Evolutionary conservation across 2,797 vertebrate genomes (phyloP).

Genomic region (Dipus sagitta): DNA sequence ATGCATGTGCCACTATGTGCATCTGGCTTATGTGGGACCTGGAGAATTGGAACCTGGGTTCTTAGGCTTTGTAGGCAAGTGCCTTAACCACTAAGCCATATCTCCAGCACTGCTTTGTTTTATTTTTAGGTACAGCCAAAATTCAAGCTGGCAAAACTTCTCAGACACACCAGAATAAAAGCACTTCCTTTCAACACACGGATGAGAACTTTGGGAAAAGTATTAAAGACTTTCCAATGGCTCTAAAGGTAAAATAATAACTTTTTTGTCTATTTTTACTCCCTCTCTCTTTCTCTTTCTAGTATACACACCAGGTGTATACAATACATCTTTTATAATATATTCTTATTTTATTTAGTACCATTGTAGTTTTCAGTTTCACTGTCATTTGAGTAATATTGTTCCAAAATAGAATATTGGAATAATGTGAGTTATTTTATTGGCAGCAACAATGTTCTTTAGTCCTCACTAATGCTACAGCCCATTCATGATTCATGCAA

Average conservation of each 20-base stretch:
- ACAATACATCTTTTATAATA: neutral
- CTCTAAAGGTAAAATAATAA: conserved; percentile 86
- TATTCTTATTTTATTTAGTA: conserved; percentile 13
- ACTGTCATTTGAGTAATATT: conserved; percentile 12
- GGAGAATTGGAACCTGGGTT: too few species aligned
- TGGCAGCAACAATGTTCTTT: neutral
- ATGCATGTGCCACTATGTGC: too few species aligned
- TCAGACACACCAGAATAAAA: conserved; percentile 87
- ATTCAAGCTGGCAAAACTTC: conserved; percentile 86
- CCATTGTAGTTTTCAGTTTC: neutral
- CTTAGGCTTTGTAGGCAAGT: too few species aligned
- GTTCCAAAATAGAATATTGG: neutral
- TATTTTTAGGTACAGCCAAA: conserved; percentile 86
- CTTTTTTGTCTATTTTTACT: neutral
- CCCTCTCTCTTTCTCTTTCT: neutral
- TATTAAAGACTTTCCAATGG: conserved; percentile 88
- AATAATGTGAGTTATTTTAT: neutral
- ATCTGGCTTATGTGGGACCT: too few species aligned
- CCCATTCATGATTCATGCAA: neutral
- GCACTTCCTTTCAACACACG: conserved; percentile 64
- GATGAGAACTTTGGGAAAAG: conserved; percentile 85
- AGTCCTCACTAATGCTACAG: neutral
- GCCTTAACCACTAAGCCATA: too few species aligned
- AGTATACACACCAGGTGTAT: too few species aligned
- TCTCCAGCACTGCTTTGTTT: neutral